These are phyloP conservation scores for Sminthurinus aureus DNA, from an alignment of 2,888 invertebrate genomes.

Conservation along the genomic window DNA sequence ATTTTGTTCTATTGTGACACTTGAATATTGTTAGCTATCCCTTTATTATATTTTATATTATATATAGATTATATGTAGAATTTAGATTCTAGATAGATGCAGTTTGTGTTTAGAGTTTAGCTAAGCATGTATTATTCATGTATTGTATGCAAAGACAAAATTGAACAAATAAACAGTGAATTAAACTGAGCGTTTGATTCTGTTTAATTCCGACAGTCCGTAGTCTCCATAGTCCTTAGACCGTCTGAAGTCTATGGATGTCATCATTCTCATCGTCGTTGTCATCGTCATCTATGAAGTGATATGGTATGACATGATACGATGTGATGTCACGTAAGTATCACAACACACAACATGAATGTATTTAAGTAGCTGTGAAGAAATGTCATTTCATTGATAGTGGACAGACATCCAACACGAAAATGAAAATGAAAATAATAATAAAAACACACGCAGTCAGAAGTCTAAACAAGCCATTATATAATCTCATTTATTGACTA, in stretches of 20 bases:
- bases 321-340: background rate
- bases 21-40: too few species aligned
- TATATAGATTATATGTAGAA: background rate
- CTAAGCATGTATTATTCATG: too few species aligned
- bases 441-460: background rate
- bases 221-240: background rate
- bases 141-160: background rate
- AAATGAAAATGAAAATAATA: background rate
- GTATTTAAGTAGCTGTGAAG: background rate
- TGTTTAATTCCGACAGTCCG: background rate
- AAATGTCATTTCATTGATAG: background rate
- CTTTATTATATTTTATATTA: too few species aligned
- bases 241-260: too few species aligned
- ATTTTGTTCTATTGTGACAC: too few species aligned
- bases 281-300: too few species aligned
- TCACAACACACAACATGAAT: background rate
- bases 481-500: background rate
- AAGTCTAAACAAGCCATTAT: background rate
- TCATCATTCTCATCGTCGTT: too few species aligned
- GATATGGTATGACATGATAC: background rate
- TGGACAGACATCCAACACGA: background rate
- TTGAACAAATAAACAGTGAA: background rate
- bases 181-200: background rate
- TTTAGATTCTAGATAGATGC: background rate
- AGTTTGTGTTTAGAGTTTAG: background rate